Conservation (phyloP, 1,140 invertebrate genomes). For the Elysia chlorotica region DNA sequence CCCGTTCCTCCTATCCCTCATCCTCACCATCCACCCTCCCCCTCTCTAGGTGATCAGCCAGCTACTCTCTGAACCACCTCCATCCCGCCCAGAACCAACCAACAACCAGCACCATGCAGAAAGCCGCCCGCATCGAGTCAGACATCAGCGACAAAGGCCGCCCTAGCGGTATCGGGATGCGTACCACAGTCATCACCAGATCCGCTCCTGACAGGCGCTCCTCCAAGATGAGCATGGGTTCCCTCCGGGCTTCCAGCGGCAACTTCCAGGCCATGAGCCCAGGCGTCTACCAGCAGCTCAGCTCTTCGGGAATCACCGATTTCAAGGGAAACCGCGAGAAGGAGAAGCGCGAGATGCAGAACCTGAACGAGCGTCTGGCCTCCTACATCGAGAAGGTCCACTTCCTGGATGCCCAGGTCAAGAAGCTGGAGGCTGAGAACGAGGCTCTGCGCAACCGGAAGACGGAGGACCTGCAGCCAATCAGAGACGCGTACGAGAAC, state of each 20-base stretch:
- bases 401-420: constrained; percentile 65
- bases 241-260: neutral
- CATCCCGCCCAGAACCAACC: neutral
- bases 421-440: constrained; percentile 63
- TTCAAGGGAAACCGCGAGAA: constrained; percentile 62
- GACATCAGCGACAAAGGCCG: neutral
- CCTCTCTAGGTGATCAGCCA: no score
- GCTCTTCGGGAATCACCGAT: constrained; percentile 54
- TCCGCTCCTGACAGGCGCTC: neutral
- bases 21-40: no score
- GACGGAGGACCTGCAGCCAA: constrained; percentile 29
- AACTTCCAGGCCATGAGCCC: constrained; percentile 17
- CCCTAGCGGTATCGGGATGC: neutral
- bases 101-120: neutral
- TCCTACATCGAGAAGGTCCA: constrained; percentile 67
- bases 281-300: constrained; percentile 47
- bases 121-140: neutral
- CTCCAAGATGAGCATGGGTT: neutral
- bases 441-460: constrained; percentile 47
- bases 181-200: constrained; percentile 19
- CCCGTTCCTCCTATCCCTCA: no score
- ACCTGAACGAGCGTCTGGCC: constrained; percentile 65
- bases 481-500: constrained; percentile 40
- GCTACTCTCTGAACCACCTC: no score
- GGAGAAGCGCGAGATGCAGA: constrained; percentile 66